Evolutionary conservation across 2,113 vertebrate species (phyloP).

Genomic region (Circaetus gallicus): DNA sequence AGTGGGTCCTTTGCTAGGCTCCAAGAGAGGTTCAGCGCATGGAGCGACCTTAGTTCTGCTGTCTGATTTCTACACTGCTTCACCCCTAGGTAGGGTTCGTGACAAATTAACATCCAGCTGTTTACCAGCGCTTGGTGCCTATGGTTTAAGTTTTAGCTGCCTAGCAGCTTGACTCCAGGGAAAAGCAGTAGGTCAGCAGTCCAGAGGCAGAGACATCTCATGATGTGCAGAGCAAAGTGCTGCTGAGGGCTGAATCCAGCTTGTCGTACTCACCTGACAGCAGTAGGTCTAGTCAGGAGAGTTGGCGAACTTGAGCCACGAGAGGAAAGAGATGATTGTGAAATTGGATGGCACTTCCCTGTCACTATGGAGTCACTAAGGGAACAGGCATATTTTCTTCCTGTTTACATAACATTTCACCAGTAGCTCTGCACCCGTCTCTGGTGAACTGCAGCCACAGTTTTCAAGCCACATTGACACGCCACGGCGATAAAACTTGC

Average conservation of each 20-base stretch:
- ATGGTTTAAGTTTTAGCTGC: not conserved
- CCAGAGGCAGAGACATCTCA: not conserved
- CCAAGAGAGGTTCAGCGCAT: accelerated
- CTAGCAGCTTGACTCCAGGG: not conserved
- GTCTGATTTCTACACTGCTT: not conserved
- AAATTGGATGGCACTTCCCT: not conserved
- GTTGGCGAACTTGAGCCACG: accelerated
- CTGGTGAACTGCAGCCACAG: not conserved
- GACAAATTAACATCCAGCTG: not conserved
- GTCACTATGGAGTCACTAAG: conserved; percentile 34
- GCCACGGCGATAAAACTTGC: not conserved
- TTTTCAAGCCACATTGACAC: not conserved
- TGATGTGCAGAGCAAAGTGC: not conserved
- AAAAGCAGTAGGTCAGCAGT: not conserved
- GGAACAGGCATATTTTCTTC: conserved; percentile 32
- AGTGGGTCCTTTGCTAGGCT: not conserved
- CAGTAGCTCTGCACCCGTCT: not conserved
- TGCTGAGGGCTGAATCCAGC: not conserved
- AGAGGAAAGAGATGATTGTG: not conserved
- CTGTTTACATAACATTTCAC: conserved; percentile 10
- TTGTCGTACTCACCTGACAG: not conserved
- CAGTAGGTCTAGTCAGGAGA: not conserved
- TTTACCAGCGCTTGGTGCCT: not conserved
- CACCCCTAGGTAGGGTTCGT: not conserved
- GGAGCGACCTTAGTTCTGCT: not conserved